Percentiles rank a stretch among this genome's conserved stretches.
phyloP scores from a whole-genome alignment of 2,888 invertebrate genomes.

The Podotricha telesiphe region DNA sequence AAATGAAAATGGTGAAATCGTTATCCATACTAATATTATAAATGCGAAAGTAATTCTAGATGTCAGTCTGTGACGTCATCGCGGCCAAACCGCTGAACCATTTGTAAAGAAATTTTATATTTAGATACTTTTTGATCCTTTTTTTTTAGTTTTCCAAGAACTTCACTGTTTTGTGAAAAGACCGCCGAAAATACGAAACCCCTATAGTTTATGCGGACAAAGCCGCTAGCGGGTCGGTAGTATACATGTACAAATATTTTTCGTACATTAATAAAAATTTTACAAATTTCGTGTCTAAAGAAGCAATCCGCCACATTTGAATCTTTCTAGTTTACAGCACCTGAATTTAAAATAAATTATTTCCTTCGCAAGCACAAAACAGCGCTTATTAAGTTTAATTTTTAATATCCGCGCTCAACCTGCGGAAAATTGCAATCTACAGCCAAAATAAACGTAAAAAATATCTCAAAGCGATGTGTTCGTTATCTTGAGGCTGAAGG shows the following conservation, averaged over 20 bases:
- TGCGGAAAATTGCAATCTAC: slow-evolving; percentile 80
- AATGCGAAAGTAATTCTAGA: too few relatives aligned
- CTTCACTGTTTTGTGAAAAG: too few relatives aligned
- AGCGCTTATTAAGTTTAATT: slow-evolving; percentile 81
- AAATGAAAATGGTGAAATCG: too few relatives aligned
- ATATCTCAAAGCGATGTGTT: slow-evolving; percentile 36
- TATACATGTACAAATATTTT: too few relatives aligned
- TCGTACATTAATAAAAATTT: not conserved
- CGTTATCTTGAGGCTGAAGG: slow-evolving; percentile 32
- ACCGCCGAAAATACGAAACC: too few relatives aligned
- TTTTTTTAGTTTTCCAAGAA: too few relatives aligned
- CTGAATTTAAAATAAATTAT: slow-evolving; percentile 48
- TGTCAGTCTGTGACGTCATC: too few relatives aligned
- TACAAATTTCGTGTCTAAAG: not conserved
- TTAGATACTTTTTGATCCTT: too few relatives aligned
- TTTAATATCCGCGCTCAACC: slow-evolving; percentile 78
- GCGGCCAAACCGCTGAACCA: too few relatives aligned
- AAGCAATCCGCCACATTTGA: slow-evolving; percentile 22
- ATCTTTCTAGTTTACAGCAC: slow-evolving; percentile 37
- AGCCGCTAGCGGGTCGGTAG: too few relatives aligned
- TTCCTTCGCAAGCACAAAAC: slow-evolving; percentile 46
- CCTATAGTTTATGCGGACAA: not conserved
- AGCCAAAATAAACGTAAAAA: slow-evolving; percentile 53
- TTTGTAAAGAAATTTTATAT: too few relatives aligned
- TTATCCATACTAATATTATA: too few relatives aligned